Base-by-base conservation (phyloP, 2,888 invertebrate genomes). In the Tinea pellionella region DNA sequence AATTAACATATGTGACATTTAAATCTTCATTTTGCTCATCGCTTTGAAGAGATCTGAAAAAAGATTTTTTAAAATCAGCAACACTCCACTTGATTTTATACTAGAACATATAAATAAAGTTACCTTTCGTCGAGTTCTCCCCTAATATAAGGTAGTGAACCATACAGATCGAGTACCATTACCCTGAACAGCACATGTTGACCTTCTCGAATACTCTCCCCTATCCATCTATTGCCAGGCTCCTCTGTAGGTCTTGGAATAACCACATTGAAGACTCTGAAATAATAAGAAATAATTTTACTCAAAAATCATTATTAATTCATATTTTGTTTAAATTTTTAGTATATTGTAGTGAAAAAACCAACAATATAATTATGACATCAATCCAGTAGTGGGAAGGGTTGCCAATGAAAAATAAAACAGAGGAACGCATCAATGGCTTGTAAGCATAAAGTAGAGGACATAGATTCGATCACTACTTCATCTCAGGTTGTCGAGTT, bases 181-280 rank as follows among this genome's bases (percentile, higher is more conserved):
- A 93, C 88, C 63, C 78, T 82, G 69, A 93, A 91, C 61, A 79
- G 76, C 8, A 92, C 88, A 71, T 90, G 88, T 69, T 91, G 89
- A 0, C 91, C 91, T 66, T 91, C 83, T 59, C 84, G 69, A 19
- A 91, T 77, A 61, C 76, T 74, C 43, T 84, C 67, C 1, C 92
- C 92, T 61, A 88, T 69, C 92, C 92, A 92, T 64, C 79, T 77
- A 64, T 85, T 75, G 2, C 86, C 81, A 0, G 80, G 80, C 59
- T 81, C 74, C 59, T 85, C 83, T 32, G 84, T 82, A 7, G 89
- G 89, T 67, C 89, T 88, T 43, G 91, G 91, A 55, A 93, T 88
- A 3, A 92, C 92, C 11, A 92, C 91, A 77, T 93, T 93, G 68
- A 93, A 93, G 19, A 89, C 88, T 67, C 90, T 87, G 66, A 63